phyloP scores from a whole-genome alignment of 2,888 invertebrate genomes.

The Platynereis dumerilii region DNA sequence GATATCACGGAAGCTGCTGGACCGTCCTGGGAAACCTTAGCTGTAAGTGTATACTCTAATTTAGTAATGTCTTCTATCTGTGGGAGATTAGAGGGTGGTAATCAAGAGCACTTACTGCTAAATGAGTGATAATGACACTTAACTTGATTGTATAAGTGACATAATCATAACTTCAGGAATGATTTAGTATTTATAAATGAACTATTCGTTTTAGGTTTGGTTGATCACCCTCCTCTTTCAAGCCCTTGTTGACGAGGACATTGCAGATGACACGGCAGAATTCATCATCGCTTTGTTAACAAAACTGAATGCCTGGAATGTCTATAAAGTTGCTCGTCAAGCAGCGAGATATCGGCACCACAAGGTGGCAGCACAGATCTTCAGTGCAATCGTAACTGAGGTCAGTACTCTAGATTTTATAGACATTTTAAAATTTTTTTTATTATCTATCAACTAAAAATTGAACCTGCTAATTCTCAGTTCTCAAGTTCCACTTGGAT shows the following conservation, averaged over 20 bases:
- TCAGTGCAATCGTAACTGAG: conserved; percentile 70
- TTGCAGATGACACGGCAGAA: not conserved
- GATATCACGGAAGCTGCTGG: not conserved
- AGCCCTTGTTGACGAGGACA: conserved; percentile 60
- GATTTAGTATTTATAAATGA: too few relatives aligned
- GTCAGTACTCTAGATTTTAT: too few relatives aligned
- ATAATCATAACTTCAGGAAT: too few relatives aligned
- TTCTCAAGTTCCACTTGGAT: not conserved
- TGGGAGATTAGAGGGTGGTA: too few relatives aligned
- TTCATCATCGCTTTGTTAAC: conserved; percentile 18
- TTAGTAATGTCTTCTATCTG: too few relatives aligned
- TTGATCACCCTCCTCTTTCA: conserved; percentile 85
- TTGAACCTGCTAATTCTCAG: not conserved
- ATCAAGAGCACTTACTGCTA: too few relatives aligned
- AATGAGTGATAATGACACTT: too few relatives aligned
- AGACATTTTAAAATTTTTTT: too few relatives aligned
- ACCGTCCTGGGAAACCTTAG: conserved; percentile 28
- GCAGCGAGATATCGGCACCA: conserved; percentile 84
- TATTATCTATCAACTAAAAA: not conserved
- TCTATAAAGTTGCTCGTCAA: conserved; percentile 83
- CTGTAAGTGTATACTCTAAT: too few relatives aligned
- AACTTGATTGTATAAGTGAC: too few relatives aligned
- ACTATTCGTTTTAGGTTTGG: conserved; percentile 68
- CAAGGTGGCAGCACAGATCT: conserved; percentile 72
- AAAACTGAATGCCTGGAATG: conserved; percentile 74